Evolutionary conservation across 2,888 invertebrate genomes (phyloP).

Genomic region (Criorhina ranunculi): DNA sequence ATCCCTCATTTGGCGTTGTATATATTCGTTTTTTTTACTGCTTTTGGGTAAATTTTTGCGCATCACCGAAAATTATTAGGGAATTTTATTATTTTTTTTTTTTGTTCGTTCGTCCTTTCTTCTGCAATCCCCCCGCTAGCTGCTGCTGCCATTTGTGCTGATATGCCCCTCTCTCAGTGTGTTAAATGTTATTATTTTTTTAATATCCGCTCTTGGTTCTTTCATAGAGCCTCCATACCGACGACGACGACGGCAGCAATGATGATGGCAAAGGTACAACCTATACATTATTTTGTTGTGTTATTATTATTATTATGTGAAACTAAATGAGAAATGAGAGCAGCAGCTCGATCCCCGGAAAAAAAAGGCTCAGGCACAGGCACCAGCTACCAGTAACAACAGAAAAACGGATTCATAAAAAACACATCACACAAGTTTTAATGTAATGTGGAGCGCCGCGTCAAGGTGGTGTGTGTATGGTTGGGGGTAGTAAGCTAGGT

Average conservation of each 20-base stretch:
- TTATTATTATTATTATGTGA: constrained; percentile 76
- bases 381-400: constrained; percentile 21
- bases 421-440: constrained; percentile 76
- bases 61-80: constrained; percentile 77
- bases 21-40: constrained; percentile 68
- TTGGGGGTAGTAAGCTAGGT: constrained; percentile 55
- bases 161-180: constrained; percentile 62
- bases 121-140: constrained; percentile 30
- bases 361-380: background rate
- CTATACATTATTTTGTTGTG: constrained; percentile 76
- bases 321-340: constrained; percentile 76
- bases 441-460: constrained; percentile 71
- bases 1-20: constrained; percentile 56
- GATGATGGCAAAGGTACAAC: constrained; percentile 69
- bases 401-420: constrained; percentile 63
- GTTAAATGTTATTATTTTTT: constrained; percentile 77
- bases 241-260: constrained; percentile 14
- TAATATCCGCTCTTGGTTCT: constrained; percentile 72
- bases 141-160: constrained; percentile 48
- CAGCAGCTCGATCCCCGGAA: constrained; percentile 47
- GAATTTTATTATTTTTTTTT: constrained; percentile 49
- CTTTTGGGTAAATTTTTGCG: constrained; percentile 76
- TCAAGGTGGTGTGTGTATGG: constrained; percentile 24
- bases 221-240: constrained; percentile 62
- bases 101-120: constrained; percentile 43